Conservation (phyloP, 2,113 vertebrate genomes). For the Paradoxurus hermaphroditus region DNA sequence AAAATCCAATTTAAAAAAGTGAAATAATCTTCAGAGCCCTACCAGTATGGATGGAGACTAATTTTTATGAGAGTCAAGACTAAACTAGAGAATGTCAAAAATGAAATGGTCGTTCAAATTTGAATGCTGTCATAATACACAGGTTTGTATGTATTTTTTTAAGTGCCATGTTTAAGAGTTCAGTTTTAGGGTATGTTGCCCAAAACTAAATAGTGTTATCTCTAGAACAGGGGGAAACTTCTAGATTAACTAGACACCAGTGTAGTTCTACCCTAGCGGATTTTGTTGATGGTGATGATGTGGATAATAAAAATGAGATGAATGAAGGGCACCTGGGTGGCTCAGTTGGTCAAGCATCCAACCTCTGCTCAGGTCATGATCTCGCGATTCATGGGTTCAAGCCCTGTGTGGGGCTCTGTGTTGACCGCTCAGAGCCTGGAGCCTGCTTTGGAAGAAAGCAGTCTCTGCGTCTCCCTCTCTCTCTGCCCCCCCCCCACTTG, state of each 20-base stretch:
- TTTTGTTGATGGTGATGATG: neutral
- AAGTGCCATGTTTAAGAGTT: neutral
- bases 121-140: neutral
- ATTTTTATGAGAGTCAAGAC: neutral
- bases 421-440: no score
- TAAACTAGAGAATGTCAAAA: neutral
- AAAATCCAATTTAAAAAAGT: neutral
- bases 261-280: neutral
- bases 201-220: neutral
- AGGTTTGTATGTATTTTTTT: neutral
- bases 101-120: neutral
- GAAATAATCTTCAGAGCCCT: neutral
- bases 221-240: neutral
- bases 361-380: no score
- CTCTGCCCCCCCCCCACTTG: no score
- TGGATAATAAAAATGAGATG: neutral
- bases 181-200: neutral
- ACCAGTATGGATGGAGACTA: neutral
- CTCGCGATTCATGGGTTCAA: no score
- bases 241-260: neutral
- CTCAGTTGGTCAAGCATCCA: no score
- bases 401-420: no score
- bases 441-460: no score
- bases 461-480: no score
- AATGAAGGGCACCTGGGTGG: neutral